Percentiles rank a stretch among this genome's conserved stretches.
Conservation (phyloP, 2,113 vertebrate species). For the Aegotheles bennettii region DNA sequence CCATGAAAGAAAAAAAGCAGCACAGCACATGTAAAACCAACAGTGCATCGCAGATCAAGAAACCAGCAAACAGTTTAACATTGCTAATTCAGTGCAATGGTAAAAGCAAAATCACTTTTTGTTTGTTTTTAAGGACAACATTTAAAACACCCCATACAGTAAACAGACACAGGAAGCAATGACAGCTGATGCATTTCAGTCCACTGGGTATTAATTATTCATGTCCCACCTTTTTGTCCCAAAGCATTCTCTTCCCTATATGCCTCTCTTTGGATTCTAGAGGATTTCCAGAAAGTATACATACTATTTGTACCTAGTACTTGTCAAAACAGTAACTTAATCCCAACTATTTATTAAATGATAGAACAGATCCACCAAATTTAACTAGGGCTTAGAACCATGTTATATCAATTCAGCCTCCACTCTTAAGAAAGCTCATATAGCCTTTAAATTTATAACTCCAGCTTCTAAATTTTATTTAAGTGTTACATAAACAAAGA, state of each 20-base stretch:
- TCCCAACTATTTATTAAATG: background rate
- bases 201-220: background rate
- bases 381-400: background rate
- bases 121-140: conserved; percentile 3
- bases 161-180: background rate
- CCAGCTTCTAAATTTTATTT: background rate
- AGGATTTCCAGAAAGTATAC: background rate
- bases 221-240: background rate
- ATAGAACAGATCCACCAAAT: background rate
- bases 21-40: background rate
- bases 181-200: background rate
- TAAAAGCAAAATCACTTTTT: background rate
- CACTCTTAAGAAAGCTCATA: background rate
- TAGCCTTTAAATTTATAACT: background rate
- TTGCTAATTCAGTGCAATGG: background rate
- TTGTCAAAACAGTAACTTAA: background rate
- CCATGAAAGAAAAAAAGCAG: background rate
- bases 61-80: background rate
- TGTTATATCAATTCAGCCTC: background rate
- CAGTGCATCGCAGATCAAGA: background rate
- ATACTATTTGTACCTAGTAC: background rate
- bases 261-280: background rate
- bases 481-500: background rate
- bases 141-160: background rate
- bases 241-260: background rate